Percentiles rank a stretch among this genome's conserved stretches.
Evolutionary conservation across 2,113 vertebrate genomes (phyloP).

Genomic region (Nymphicus hollandicus): DNA sequence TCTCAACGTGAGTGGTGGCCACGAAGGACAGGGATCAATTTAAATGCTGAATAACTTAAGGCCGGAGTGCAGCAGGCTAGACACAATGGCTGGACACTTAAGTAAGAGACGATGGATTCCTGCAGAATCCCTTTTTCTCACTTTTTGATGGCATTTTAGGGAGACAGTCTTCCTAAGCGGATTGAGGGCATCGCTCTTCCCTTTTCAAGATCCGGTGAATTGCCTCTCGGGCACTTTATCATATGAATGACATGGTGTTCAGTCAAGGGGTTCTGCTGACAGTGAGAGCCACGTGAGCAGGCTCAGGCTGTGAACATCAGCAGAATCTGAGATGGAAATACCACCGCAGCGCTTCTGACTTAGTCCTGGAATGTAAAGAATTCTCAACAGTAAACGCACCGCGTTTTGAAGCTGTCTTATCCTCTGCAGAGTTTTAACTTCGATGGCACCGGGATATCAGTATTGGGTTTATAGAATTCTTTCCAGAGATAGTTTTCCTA

Average conservation of each 20-base stretch:
- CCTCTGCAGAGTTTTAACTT: slow-evolving; percentile 39
- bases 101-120: neutral
- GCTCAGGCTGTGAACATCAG: slow-evolving; percentile 42
- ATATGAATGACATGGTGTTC: neutral
- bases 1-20: neutral
- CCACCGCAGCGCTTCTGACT: neutral
- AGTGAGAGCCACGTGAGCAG: neutral
- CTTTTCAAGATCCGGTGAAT: slow-evolving; percentile 19
- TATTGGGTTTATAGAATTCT: slow-evolving; percentile 37
- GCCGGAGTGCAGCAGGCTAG: neutral
- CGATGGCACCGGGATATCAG: slow-evolving; percentile 36
- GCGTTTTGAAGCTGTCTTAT: slow-evolving; percentile 60
- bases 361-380: slow-evolving; percentile 62
- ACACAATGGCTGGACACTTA: neutral
- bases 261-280: slow-evolving; percentile 61
- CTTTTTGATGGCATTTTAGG: slow-evolving; percentile 2
- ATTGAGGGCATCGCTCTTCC: slow-evolving; percentile 36
- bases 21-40: neutral
- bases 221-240: slow-evolving; percentile 45
- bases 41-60: neutral
- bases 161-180: slow-evolving; percentile 12
- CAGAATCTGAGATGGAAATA: slow-evolving; percentile 39
- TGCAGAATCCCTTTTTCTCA: neutral
- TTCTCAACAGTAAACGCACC: slow-evolving; percentile 54
- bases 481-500: neutral